Base-by-base conservation (phyloP, 2,113 vertebrate species). In the Phylloscopus trochilus region DNA sequence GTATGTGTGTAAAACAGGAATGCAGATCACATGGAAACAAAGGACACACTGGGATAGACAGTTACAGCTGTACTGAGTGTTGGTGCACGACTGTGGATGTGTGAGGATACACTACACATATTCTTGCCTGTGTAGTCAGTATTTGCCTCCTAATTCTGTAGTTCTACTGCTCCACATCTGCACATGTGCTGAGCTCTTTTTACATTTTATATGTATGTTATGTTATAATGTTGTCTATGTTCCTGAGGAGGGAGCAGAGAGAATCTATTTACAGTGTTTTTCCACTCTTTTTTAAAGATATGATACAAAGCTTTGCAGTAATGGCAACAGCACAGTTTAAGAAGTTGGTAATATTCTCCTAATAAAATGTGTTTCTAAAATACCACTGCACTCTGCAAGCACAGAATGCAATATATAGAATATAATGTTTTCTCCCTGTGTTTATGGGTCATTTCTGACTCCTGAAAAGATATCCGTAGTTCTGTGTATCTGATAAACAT, bases 51-150 rank as follows among this genome's bases (percentile, higher is more conserved):
- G 58, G 30, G 31, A 58, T 2, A 85, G 62, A 43, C 35, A 62
- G 59, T 20, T 80, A 27, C 17, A 22, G 28, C 67, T 91, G n/a
- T 18, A 47, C 0, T 9, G 23, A 69, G 56, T 9, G 33, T 28
- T 73, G 75, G 47, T 35, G 46, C 59, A 33, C 0, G 1, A n/a
- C 4, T 41, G 21, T 39, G 37, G n/a, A 56, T 20, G 15, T 11
- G 22, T 30, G 17, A 35, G 31, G 41, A 66, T 3, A 62, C 2
- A 1, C 62, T 14, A 41, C 8, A 7, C 0, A 0, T 39, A 39
- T 39, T 76, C 49, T 52, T 58, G 35, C 39, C 55, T 3, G 1
- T 4, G 17, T 13, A 52, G n/a, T 63, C 60, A 79, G 24, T n/a
- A n/a, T 58, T 76, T 83, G 23, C 22, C 55, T 90, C 22, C 59